Base-by-base conservation (phyloP, 2,113 vertebrate species). In the Eubucco bourcierii region DNA sequence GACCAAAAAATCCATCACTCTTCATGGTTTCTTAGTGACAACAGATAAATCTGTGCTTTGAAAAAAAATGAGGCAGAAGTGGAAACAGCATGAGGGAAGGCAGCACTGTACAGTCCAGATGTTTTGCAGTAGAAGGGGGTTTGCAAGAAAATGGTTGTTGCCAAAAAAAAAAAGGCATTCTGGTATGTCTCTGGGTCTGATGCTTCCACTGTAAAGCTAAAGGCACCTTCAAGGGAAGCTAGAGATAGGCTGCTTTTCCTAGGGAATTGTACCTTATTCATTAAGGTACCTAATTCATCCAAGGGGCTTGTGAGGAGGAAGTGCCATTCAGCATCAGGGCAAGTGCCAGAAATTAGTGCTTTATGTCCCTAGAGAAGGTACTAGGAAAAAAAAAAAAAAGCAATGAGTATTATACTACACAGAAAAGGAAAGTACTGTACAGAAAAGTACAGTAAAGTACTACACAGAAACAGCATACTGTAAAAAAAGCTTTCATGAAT, bases 21-120 rank as follows among this genome's bases (percentile, higher is more conserved):
- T 72, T 58, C 2, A 0, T 41, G 70, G 87, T 79, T 90, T 88
- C 76, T 41, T 95, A 88, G 74, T 65, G 90, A 64, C 91, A 78
- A 77, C 19, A 92, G 92, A 80, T 77, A 87, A 66, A 31, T 15
- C 53, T 84, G 50, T 80, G 65, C 76, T 74, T 83, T 91, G 81
- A 88, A 86, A 46, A 44, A 44, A 46, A 46, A 16, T 76, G 83
- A 81, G 53, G 93, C 65, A 68, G 68, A 78, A 92, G 76, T 68
- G 76, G 70, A 66, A 94, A 63, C 93, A 94, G 90, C 72, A 71
- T 68, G 89, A 87, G 65, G 65, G 58, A 84, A 91, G 61, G 76
- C 76, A 90, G 82, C 74, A 80, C 10, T 12, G 24, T 50, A 25
- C 53, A 50, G 65, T 78, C 61, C 87, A 84, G 82, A 75, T 80